phyloP scores from a whole-genome alignment of 2,888 invertebrate genomes.

The Morpho achilles region DNA sequence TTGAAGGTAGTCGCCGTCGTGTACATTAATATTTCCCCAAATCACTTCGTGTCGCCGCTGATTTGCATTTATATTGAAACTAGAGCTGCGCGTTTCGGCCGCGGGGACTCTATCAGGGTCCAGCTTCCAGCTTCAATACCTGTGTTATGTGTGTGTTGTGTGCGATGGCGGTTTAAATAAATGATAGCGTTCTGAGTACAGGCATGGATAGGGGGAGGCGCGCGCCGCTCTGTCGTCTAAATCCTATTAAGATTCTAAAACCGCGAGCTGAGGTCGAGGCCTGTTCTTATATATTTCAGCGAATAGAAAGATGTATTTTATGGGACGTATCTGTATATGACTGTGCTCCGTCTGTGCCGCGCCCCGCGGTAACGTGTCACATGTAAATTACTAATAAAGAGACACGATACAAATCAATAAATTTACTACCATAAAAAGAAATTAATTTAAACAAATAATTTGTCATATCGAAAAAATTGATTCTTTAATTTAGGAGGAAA shows the following conservation, averaged over 20 bases:
- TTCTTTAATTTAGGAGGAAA: no score
- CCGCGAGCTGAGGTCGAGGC: background rate
- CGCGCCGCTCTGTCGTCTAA: no score
- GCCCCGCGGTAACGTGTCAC: no score
- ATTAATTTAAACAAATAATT: no score
- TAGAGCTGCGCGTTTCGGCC: constrained; percentile 15
- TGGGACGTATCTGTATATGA: background rate
- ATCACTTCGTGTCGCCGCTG: constrained; percentile 39
- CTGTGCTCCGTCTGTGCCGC: no score
- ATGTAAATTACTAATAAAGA: no score
- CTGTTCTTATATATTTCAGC: no score
- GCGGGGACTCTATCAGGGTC: background rate
- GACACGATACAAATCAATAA: no score
- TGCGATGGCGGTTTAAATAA: background rate
- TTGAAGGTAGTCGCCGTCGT: constrained; percentile 14
- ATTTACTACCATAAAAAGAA: no score
- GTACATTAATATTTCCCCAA: constrained; percentile 40
- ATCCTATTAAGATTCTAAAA: no score
- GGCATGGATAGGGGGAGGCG: background rate
- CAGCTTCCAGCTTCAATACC: background rate
- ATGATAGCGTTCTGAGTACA: background rate
- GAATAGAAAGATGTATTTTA: background rate
- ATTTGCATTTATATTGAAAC: constrained; percentile 46
- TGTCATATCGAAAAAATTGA: no score
- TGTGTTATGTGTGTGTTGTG: no score